phyloP scores from a whole-genome alignment of 2,888 invertebrate species.

The Strigamia transsilvanica region DNA sequence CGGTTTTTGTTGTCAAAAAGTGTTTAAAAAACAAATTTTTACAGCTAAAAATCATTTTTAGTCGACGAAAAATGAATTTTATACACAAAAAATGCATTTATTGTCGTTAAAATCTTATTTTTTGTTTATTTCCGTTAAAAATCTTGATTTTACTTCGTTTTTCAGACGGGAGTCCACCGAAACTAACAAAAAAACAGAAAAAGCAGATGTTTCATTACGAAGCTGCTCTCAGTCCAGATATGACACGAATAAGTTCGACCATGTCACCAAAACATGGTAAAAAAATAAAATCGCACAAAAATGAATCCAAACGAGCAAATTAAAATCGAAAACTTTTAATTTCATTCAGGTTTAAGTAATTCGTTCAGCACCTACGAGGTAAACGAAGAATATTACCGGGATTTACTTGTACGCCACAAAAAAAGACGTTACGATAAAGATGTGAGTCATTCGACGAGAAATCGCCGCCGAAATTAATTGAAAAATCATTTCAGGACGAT shows the following conservation, averaged over 20 bases:
- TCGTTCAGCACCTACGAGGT: slow-evolving; percentile 65
- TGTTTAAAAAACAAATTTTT: too few species aligned
- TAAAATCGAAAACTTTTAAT: not conserved
- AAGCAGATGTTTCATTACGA: slow-evolving; percentile 65
- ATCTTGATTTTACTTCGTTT: not conserved
- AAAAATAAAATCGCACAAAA: not conserved
- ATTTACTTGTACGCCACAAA: slow-evolving; percentile 76
- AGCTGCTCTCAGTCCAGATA: slow-evolving; percentile 61
- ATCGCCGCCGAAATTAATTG: not conserved
- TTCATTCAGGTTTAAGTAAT: not conserved
- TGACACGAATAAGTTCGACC: slow-evolving; percentile 66
- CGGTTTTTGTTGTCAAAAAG: too few species aligned
- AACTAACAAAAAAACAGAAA: slow-evolving; percentile 70
- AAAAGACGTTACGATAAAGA: slow-evolving; percentile 75
- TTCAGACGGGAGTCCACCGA: slow-evolving; percentile 71
- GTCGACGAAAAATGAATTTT: too few species aligned
- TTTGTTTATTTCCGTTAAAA: not conserved
- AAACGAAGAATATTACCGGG: slow-evolving; percentile 73
- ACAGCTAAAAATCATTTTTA: too few species aligned
- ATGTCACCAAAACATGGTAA: slow-evolving; percentile 58
- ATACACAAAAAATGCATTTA: too few species aligned
- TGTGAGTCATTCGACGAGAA: slow-evolving; percentile 65
- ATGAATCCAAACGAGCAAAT: not conserved
- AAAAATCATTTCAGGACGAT: slow-evolving; percentile 69
- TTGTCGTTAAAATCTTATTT: too few species aligned